Base-by-base conservation (phyloP, 1,140 invertebrate species). In the Apolygus lucorum region DNA sequence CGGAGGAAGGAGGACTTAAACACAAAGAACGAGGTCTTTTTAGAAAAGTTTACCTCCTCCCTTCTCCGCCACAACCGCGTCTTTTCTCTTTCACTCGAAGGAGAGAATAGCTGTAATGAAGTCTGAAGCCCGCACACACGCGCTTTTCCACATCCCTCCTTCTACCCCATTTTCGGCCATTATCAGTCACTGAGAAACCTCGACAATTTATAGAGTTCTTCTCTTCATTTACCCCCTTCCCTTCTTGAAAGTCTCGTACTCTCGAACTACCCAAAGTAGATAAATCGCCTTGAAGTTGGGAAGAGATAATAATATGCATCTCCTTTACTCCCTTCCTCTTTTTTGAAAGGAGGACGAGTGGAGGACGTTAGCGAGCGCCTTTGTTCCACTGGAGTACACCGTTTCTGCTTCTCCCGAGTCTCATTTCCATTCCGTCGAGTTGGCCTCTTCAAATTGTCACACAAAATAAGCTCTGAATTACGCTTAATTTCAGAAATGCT, bases 101-200 rank as follows among this genome's bases (percentile, higher is more conserved):
- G 11, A n/a, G 17, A 62, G 17, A 62, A 62, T n/a, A 11, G 54
- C 54, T 62, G 54, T n/a, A n/a, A 62, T 62, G 24, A 25, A 62
- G 54, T n/a, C 17, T n/a, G 54, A 62, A 62, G 24, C 54, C 54
- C 54, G 17, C 17, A 21, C 17, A 62, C 54, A 21, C 54, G 54
- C 17, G 4, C 22, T 62, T 62, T 22, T 8, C 54, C 54, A 8
- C 24, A 8, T 8, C 34, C 34, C 34, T 42, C 34, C 17, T 42
- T 42, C 34, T 17, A 8, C 34, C 34, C 34, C 34, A 42, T 42
- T 42, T 42, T 42, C 34, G 34, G 34, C 34, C 34, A 42, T 42
- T 42, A 42, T 42, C 34, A 42, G 34, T 42, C 34, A 42, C 34
- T 42, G 34, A 8, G 34, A 42, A 42, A 42, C 34, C 34, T 42